Evolutionary conservation across 2,113 vertebrate genomes (phyloP).

Genomic region (Myodes glareolus): DNA sequence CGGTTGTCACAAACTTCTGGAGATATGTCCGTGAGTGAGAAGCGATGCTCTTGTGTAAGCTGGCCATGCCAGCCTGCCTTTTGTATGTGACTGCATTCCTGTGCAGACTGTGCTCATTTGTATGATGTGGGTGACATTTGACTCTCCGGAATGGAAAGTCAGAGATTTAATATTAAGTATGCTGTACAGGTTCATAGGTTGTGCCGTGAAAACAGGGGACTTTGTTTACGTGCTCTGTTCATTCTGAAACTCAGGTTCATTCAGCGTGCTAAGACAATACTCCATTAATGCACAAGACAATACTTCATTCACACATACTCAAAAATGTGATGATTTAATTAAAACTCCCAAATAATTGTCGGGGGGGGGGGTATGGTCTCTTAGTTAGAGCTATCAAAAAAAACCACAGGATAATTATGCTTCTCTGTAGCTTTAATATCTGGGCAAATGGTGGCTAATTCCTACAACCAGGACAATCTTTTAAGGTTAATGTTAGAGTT

Average conservation of each 20-base stretch:
- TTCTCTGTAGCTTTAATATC: neutral
- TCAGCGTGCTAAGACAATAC: conserved; percentile 38
- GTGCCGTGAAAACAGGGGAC: conserved; percentile 41
- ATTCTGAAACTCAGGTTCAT: neutral
- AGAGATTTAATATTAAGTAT: conserved; percentile 64
- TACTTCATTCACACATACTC: neutral
- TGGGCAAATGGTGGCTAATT: neutral
- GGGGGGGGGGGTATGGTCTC: neutral
- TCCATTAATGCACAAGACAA: neutral
- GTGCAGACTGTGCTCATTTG: conserved; percentile 75
- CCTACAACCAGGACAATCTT: neutral
- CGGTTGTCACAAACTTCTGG: conserved; percentile 24
- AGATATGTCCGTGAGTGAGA: neutral
- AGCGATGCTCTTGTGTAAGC: neutral
- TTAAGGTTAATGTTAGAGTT: neutral
- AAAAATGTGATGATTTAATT: neutral
- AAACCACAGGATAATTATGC: neutral
- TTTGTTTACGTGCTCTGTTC: conserved; percentile 21
- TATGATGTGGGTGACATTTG: conserved; percentile 55
- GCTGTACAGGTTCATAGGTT: conserved; percentile 34
- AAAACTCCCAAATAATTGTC: neutral
- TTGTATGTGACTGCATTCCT: conserved; percentile 75
- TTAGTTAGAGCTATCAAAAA: neutral
- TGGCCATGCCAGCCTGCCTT: neutral
- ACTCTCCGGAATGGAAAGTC: conserved; percentile 53